Conservation (phyloP, 2,888 invertebrate genomes). For the Diogma glabrata region DNA sequence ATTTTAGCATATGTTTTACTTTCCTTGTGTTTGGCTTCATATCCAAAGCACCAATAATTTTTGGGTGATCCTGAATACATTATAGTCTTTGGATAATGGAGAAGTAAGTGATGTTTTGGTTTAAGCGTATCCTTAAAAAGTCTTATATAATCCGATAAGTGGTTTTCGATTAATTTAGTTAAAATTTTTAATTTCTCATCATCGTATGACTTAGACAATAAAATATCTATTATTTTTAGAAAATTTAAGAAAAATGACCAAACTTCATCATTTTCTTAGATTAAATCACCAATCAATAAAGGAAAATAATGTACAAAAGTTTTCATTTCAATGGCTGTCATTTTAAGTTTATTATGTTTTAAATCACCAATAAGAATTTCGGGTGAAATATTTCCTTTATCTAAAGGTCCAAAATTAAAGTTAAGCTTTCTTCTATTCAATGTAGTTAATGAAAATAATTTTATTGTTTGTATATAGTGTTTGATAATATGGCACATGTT, state of each 20-base stretch:
- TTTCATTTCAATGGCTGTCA: slow-evolving; percentile 18
- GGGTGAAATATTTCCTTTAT: slow-evolving; percentile 11
- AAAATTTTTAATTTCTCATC: not conserved
- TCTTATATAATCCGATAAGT: not conserved
- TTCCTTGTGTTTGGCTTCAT: slow-evolving; percentile 13
- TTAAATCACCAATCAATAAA: not conserved
- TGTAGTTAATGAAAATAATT: slow-evolving; percentile 15
- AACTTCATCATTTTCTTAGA: not conserved
- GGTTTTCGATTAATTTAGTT: not conserved
- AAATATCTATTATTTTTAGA: slow-evolving; percentile 4
- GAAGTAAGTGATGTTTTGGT: not conserved
- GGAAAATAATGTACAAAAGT: slow-evolving; percentile 13
- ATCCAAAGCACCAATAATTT: slow-evolving; percentile 11
- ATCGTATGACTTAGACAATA: not conserved
- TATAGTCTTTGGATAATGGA: not conserved
- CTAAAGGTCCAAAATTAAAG: slow-evolving; percentile 18
- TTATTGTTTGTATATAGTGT: slow-evolving; percentile 16
- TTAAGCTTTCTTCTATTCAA: slow-evolving; percentile 19
- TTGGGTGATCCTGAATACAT: slow-evolving; percentile 3
- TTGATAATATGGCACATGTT: slow-evolving; percentile 19
- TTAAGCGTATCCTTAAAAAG: slow-evolving; percentile 1
- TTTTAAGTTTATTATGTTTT: slow-evolving; percentile 16
- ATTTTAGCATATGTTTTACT: slow-evolving; percentile 10
- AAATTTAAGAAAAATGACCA: not conserved
- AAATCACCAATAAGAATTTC: slow-evolving; percentile 16